Percentiles rank a stretch among this genome's conserved stretches.
These are phyloP conservation scores for Uropsilus gracilis DNA, from an alignment of 2,113 vertebrate genomes.

Conservation along the genomic window DNA sequence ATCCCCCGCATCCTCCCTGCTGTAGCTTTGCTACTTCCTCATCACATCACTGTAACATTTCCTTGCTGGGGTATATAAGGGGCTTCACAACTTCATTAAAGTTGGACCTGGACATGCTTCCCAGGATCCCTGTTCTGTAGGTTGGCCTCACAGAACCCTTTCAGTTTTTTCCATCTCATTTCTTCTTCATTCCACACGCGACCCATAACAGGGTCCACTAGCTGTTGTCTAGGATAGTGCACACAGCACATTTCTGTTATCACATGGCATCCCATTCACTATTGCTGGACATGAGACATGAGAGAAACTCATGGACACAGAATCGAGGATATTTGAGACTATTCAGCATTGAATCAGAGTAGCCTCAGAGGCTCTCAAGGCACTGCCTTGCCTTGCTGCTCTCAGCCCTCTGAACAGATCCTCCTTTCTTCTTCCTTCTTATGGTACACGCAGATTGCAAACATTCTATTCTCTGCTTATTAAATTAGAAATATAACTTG, in stretches of 20 bases:
- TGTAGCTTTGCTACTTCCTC: no score
- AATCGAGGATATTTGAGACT: neutral
- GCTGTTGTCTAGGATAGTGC: neutral
- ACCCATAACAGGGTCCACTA: no score
- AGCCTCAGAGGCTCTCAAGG: neutral
- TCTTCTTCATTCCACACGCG: no score
- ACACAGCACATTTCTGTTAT: neutral
- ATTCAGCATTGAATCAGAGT: accelerated
- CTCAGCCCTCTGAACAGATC: neutral
- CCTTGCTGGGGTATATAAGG: no score
- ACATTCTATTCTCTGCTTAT: constrained; percentile 22
- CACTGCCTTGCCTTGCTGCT: accelerated
- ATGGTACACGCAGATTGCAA: neutral
- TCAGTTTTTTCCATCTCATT: no score
- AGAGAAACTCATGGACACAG: neutral
- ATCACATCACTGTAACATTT: no score
- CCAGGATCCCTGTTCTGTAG: no score
- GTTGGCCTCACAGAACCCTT: no score
- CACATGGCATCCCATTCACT: neutral
- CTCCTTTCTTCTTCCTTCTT: neutral
- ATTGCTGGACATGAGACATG: neutral
- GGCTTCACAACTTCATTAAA: no score
- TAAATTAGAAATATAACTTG: neutral
- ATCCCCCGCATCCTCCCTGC: no score
- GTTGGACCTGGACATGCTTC: no score